A percentile compares a stretch with the other conserved stretches of the same genome.
Conservation (phyloP, 2,888 invertebrate genomes). For the Sthenelais limicola region DNA sequence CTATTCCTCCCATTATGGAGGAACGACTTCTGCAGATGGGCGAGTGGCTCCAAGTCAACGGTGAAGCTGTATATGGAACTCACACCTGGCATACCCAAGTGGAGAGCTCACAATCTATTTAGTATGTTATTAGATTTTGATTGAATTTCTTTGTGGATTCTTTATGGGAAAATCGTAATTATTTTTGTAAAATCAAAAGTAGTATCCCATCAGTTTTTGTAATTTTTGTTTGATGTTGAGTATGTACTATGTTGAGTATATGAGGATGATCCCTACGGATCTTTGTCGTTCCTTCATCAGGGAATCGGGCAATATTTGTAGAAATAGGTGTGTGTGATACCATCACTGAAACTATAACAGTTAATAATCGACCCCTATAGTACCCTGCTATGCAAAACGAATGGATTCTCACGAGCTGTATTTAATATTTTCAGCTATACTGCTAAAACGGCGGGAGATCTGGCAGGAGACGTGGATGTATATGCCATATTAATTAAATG, state of each 20-base stretch:
- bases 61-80: constrained; percentile 86
- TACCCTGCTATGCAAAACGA: too few relatives aligned
- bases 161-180: background rate
- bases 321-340: background rate
- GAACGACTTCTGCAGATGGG: constrained; percentile 86
- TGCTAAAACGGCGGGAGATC: constrained; percentile 52
- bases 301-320: too few relatives aligned
- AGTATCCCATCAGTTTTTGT: too few relatives aligned
- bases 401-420: constrained; percentile 1
- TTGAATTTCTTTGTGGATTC: background rate
- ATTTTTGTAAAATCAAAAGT: background rate
- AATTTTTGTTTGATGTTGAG: too few relatives aligned
- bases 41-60: constrained; percentile 84
- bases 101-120: background rate
- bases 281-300: too few relatives aligned
- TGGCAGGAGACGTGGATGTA: constrained; percentile 66
- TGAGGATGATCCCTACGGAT: too few relatives aligned
- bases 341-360: too few relatives aligned
- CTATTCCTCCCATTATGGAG: constrained; percentile 86
- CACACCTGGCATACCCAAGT: constrained; percentile 78
- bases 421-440: constrained; percentile 57
- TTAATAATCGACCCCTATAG: too few relatives aligned
- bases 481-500: constrained; percentile 82
- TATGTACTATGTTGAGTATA: too few relatives aligned
- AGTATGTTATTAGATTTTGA: background rate